phyloP scores from a whole-genome alignment of 1,140 invertebrate species.

The Papilio polyxenes region DNA sequence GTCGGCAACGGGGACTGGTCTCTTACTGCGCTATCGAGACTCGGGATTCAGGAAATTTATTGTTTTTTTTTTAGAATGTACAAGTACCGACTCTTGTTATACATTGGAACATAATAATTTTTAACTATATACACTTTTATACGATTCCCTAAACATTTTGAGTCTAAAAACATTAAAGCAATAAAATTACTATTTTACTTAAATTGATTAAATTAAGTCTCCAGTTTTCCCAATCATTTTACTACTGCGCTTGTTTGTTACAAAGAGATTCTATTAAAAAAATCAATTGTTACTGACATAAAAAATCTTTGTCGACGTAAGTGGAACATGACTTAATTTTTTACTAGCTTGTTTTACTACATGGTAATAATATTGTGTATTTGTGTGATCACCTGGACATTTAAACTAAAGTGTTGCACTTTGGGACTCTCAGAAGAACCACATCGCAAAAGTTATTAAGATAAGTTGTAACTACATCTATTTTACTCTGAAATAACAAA shows the following conservation, averaged over 20 bases:
- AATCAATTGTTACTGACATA: no score
- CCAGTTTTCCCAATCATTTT: no score
- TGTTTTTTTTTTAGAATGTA: constrained; percentile 32
- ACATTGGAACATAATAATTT: not conserved
- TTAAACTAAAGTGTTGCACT: not conserved
- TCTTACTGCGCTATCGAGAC: constrained; percentile 34
- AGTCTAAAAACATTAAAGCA: no score
- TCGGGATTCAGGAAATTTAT: constrained; percentile 25
- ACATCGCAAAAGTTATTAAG: not conserved
- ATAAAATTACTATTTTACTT: no score
- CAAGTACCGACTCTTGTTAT: not conserved
- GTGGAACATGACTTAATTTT: no score
- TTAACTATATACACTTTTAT: not conserved
- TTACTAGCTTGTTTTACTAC: no score
- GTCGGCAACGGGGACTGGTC: constrained; percentile 41
- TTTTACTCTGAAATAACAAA: not conserved
- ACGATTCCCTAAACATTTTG: no score
- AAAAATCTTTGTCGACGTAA: no score
- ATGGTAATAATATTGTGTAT: no score
- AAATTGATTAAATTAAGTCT: no score
- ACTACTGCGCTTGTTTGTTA: no score
- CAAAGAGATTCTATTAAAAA: no score
- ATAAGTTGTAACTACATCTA: not conserved
- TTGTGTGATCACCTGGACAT: not conserved
- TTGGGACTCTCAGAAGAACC: not conserved